These are phyloP conservation scores for Agrochola lota DNA, from an alignment of 2,888 invertebrate species.

Conservation along the genomic window DNA sequence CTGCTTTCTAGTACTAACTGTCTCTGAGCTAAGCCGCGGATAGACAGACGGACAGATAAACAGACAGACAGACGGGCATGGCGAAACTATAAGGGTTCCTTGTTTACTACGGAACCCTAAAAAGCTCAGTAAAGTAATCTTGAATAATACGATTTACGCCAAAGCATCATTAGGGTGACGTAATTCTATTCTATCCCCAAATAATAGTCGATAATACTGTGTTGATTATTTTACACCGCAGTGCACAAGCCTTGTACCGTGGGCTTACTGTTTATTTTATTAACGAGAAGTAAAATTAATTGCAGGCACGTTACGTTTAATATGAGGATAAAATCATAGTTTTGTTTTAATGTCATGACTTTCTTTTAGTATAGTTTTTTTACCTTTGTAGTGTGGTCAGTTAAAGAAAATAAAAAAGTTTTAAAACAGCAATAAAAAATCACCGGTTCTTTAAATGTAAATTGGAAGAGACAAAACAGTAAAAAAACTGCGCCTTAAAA, in stretches of 20 bases:
- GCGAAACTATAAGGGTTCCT: too few species aligned
- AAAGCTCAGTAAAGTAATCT: slow-evolving; percentile 63
- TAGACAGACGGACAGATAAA: too few species aligned
- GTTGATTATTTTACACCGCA: slow-evolving; percentile 72
- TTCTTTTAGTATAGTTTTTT: not conserved
- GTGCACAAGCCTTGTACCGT: slow-evolving; percentile 47
- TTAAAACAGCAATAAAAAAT: not conserved
- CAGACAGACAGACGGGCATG: too few species aligned
- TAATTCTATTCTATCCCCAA: slow-evolving; percentile 77
- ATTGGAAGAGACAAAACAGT: not conserved
- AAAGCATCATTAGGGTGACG: slow-evolving; percentile 75
- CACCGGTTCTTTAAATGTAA: not conserved
- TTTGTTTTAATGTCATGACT: not conserved
- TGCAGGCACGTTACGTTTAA: not conserved
- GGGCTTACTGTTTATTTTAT: slow-evolving; percentile 55
- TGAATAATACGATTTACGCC: slow-evolving; percentile 77
- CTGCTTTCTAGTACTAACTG: too few species aligned
- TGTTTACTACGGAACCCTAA: too few species aligned
- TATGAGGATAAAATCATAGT: not conserved
- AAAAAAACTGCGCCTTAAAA: not conserved
- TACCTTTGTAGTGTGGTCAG: not conserved
- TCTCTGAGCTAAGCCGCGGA: too few species aligned
- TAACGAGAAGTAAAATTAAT: slow-evolving; percentile 40
- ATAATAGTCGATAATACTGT: slow-evolving; percentile 76
- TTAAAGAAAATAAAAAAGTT: not conserved